Conservation (phyloP, 2,888 invertebrate species). For the Heliconius aoede region DNA sequence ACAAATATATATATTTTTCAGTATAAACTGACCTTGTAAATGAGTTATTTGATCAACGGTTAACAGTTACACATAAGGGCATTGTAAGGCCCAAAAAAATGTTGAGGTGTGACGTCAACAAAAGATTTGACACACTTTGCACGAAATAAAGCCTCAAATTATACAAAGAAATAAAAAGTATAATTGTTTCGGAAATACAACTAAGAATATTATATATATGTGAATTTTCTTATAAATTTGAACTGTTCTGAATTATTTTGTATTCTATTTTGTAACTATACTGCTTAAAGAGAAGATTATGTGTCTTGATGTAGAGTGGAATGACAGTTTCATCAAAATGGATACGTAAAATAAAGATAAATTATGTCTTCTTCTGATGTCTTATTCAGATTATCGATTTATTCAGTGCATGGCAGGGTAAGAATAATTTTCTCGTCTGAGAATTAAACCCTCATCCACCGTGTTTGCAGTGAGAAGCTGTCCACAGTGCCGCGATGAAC, state of each 20-base stretch:
- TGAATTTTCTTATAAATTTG: too few relatives aligned
- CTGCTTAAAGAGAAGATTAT: too few relatives aligned
- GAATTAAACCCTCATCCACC: too few relatives aligned
- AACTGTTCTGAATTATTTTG: too few relatives aligned
- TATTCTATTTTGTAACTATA: too few relatives aligned
- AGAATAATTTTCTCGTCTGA: background rate
- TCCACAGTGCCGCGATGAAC: too few relatives aligned
- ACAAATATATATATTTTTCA: background rate
- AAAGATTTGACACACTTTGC: background rate
- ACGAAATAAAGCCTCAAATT: too few relatives aligned
- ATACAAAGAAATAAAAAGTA: too few relatives aligned
- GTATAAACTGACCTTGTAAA: conserved; percentile 43
- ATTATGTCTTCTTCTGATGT: background rate
- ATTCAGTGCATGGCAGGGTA: background rate
- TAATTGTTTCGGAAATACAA: too few relatives aligned
- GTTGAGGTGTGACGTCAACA: conserved; percentile 56
- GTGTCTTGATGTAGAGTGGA: too few relatives aligned
- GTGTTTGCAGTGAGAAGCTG: background rate
- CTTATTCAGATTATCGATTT: background rate
- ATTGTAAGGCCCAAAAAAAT: conserved; percentile 55
- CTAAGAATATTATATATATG: too few relatives aligned
- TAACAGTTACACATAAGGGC: conserved; percentile 52
- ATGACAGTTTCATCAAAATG: background rate
- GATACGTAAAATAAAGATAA: background rate
- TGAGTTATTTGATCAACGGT: conserved; percentile 46